Evolutionary conservation across 2,113 vertebrate species (phyloP), one percentile per base, ranked within the genome.

Genomic region (Engraulis encrasicolus): DNA sequence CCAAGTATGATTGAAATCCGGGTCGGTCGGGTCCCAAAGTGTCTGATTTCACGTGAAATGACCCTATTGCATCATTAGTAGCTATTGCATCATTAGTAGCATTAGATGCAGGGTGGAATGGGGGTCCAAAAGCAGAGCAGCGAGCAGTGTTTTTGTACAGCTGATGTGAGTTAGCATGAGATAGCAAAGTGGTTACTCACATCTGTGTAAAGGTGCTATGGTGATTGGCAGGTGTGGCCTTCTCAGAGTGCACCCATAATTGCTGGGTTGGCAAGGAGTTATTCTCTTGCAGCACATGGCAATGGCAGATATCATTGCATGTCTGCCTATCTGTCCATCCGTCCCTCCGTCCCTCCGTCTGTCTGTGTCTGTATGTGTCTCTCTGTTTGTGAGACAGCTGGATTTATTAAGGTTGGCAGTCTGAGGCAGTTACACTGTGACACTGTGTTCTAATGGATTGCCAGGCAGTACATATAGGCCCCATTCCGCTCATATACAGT

Each of bases 351-450:
- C 6, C 27, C 20, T 23, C 5, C 27, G 54, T 23, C 6, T 61
- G n/a, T 61, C 6, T n/a, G 58, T 61, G 58, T 61, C 6, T 61
- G 4, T 61, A 1, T 61, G 19, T n/a, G n/a, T 61, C 4, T 23
- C 2, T 61, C 5, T 61, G 11, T 61, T 2, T 58, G 19, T 58
- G n/a, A n/a, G n/a, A 54, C 52, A 19, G 52, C 52, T 6, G 5
- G 58, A 6, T 27, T 66, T 61, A 61, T 61, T 27, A 61, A 61
- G 4, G 6, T 61, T 27, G 23, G 58, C 23, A 3, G 58, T 58
- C 52, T 58, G 52, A 66, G 58, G 6, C n/a, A 66, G 58, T 66
- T n/a, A 66, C n/a, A 66, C 31, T n/a, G n/a, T n/a, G n/a, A 66
- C 58, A n/a, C 58, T 14, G 58, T 14, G 58, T 12, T 12, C 23